Conservation (phyloP, 2,888 invertebrate genomes). For the Tetragonisca angustula region DNA sequence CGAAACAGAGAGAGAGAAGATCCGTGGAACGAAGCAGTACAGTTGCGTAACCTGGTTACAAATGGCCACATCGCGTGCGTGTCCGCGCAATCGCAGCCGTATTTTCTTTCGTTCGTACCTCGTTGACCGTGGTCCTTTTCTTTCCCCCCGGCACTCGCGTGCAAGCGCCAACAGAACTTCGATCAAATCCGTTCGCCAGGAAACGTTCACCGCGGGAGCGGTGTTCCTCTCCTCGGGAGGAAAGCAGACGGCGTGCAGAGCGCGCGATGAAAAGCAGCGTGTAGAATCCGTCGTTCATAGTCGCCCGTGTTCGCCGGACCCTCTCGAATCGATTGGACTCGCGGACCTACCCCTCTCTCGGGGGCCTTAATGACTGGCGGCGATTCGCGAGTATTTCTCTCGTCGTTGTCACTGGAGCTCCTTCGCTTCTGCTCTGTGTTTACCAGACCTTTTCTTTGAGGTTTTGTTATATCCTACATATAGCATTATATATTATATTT, state of each 20-base stretch:
- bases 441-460: not conserved
- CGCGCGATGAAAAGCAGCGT: conserved; percentile 28
- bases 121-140: conserved; percentile 1
- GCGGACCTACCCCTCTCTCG: not conserved
- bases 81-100: not conserved
- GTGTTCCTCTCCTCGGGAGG: not conserved
- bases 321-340: conserved; percentile 39
- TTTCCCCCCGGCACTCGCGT: not conserved
- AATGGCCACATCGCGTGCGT: conserved; percentile 75
- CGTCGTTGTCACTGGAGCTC: not conserved
- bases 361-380: conserved; percentile 10
- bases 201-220: conserved; percentile 6
- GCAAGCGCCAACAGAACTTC: not conserved
- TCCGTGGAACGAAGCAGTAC: conserved; percentile 38
- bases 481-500: no score
- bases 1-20: not conserved
- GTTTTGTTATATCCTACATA: no score
- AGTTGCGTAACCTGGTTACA: conserved; percentile 73
- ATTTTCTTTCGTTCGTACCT: conserved; percentile 11
- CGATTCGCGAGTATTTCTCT: not conserved
- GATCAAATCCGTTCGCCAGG: not conserved
- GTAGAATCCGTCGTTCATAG: conserved; percentile 35
- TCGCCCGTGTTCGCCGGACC: conserved; percentile 21
- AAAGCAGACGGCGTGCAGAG: not conserved
- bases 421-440: not conserved